phyloP scores from a whole-genome alignment of 2,888 invertebrate genomes.

The Anarsia innoxiella region DNA sequence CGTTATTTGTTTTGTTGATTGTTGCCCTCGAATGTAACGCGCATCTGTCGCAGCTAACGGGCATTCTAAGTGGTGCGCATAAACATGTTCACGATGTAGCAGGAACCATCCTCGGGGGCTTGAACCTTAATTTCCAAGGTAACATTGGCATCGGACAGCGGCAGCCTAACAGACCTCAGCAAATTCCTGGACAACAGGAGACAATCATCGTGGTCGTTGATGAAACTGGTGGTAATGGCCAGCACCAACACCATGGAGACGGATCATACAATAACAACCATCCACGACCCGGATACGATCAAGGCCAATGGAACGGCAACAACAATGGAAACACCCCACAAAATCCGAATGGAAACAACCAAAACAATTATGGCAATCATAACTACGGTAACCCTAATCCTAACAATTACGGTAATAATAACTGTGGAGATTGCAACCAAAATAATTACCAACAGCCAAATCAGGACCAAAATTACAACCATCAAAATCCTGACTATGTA shows the following conservation, averaged over 20 bases:
- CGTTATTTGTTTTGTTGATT: too few relatives aligned
- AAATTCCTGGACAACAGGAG: conserved; percentile 20
- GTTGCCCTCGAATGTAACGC: conserved; percentile 23
- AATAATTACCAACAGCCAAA: conserved; percentile 2
- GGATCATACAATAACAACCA: conserved; percentile 15
- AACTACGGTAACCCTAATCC: conserved; percentile 10
- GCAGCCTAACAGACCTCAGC: conserved; percentile 13
- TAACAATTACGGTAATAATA: neutral
- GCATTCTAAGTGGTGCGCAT: conserved; percentile 30
- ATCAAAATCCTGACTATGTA: conserved; percentile 6
- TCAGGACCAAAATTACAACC: conserved; percentile 14
- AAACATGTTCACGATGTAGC: conserved; percentile 32
- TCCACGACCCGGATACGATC: neutral
- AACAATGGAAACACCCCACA: conserved; percentile 11
- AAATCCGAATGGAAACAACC: conserved; percentile 11
- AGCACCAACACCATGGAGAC: conserved; percentile 17
- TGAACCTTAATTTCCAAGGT: conserved; percentile 29
- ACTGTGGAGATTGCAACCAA: neutral
- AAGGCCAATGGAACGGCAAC: conserved; percentile 10
- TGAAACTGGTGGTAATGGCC: conserved; percentile 18
- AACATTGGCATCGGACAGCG: conserved; percentile 22
- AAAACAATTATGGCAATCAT: conserved; percentile 23
- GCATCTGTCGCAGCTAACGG: conserved; percentile 25
- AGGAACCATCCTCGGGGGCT: conserved; percentile 34
- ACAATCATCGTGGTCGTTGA: conserved; percentile 33